Percentiles rank a stretch among this genome's conserved stretches.
These are phyloP conservation scores for Merodon equestris DNA, from an alignment of 2,888 invertebrate genomes.

Conservation along the genomic window DNA sequence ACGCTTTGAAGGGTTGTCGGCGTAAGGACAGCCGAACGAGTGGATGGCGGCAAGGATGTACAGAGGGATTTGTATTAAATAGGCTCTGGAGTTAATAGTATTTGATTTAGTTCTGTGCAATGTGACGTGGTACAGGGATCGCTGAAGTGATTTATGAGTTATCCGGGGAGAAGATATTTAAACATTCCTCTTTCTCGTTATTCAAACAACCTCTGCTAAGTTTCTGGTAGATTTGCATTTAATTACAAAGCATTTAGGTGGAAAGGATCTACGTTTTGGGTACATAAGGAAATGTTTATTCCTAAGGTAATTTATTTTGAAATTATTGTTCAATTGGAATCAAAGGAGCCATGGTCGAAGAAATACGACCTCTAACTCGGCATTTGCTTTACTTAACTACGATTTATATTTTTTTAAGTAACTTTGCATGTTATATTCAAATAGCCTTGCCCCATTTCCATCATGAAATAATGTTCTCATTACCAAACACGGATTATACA, in stretches of 20 bases:
- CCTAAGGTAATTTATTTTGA: no score
- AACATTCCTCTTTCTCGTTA: no score
- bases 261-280: conserved; percentile 7
- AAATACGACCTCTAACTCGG: not conserved
- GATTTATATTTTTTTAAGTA: no score
- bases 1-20: conserved; percentile 42
- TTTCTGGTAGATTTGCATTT: conserved; percentile 31
- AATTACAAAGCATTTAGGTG: conserved; percentile 30
- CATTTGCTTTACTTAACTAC: not conserved
- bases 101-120: conserved; percentile 40
- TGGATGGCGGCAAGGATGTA: not conserved
- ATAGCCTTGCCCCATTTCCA: no score
- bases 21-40: not conserved
- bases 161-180: not conserved
- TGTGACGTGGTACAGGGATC: conserved; percentile 35
- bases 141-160: conserved; percentile 37
- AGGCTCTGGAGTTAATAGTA: conserved; percentile 44
- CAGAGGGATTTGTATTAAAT: not conserved
- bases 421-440: no score
- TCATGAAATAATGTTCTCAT: no score
- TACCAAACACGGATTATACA: no score
- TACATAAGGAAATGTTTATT: not conserved
- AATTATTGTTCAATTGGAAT: not conserved
- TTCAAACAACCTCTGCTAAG: no score
- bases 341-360: not conserved